These are phyloP conservation scores for Lagria hirta DNA, from an alignment of 2,888 invertebrate species.

Conservation along the genomic window DNA sequence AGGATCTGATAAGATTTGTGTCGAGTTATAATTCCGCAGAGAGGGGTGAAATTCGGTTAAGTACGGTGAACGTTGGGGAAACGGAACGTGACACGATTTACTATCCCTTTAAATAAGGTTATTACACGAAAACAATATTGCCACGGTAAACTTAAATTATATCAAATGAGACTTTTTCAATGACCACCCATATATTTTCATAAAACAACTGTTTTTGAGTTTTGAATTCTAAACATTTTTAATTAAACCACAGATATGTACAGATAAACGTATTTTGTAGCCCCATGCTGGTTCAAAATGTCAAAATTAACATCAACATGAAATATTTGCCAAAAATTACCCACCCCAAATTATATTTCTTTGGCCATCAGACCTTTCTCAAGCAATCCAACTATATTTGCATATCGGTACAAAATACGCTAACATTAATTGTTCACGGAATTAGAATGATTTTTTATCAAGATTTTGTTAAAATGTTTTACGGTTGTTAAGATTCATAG, in stretches of 20 bases:
- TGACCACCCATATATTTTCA: conserved; percentile 1
- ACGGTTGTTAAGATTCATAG: too few relatives aligned
- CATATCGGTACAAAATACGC: too few relatives aligned
- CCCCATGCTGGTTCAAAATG: conserved; percentile 1
- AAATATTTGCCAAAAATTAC: too few relatives aligned
- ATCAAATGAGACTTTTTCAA: conserved; percentile 21
- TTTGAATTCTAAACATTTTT: conserved; percentile 1
- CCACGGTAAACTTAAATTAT: conserved; percentile 36
- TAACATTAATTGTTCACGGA: too few relatives aligned
- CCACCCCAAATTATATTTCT: too few relatives aligned
- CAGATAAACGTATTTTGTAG: too few relatives aligned
- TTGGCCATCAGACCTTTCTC: too few relatives aligned
- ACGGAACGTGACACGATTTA: conserved; percentile 46
- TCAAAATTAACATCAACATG: too few relatives aligned
- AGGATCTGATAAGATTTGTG: conserved; percentile 45
- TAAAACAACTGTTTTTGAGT: background rate
- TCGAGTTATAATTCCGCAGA: conserved; percentile 43
- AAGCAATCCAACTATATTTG: too few relatives aligned
- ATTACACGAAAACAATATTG: conserved; percentile 49
- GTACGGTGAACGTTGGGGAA: conserved; percentile 36
- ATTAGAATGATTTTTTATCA: too few relatives aligned
- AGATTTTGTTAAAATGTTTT: too few relatives aligned
- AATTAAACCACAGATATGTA: conserved; percentile 2
- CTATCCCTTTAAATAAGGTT: conserved; percentile 47
- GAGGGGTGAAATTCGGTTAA: conserved; percentile 38